Percentiles rank a stretch among this genome's conserved stretches.
phyloP scores from a whole-genome alignment of 2,797 vertebrate species.

The Apogon hyalosoma region DNA sequence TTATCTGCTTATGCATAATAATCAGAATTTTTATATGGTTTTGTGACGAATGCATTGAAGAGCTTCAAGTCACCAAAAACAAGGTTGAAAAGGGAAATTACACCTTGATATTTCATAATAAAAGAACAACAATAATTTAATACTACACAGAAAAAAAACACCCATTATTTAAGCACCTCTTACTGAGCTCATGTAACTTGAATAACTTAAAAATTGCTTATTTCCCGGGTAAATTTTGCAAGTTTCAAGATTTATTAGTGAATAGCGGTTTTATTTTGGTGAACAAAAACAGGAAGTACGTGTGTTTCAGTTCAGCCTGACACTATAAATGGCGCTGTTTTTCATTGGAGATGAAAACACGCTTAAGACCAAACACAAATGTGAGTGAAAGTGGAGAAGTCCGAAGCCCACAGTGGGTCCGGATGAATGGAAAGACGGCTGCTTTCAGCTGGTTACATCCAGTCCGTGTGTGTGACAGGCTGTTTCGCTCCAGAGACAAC shows the following conservation, averaged over 20 bases:
- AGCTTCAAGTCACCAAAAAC: neutral
- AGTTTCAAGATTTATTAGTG: neutral
- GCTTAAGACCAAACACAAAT: conserved; percentile 1
- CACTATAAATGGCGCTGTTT: conserved; percentile 44
- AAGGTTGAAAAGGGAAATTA: neutral
- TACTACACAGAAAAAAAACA: accelerated
- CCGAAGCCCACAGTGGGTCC: accelerated
- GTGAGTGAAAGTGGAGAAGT: neutral
- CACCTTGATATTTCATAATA: conserved; percentile 18
- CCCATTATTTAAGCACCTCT: neutral
- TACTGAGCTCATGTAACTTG: accelerated
- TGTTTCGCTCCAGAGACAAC: conserved; percentile 16
- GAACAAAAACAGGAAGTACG: conserved; percentile 53
- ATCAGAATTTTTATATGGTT: no score
- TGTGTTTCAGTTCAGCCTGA: neutral
- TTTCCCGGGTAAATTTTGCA: accelerated
- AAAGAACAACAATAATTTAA: neutral
- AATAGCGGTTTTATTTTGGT: conserved; percentile 49
- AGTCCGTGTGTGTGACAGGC: neutral
- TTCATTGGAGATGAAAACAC: conserved; percentile 30
- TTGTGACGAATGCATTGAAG: neutral
- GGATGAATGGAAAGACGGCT: accelerated
- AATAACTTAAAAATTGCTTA: accelerated
- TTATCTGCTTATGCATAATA: no score
- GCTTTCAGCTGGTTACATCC: no score